These are phyloP conservation scores for Mesitornis unicolor DNA, from an alignment of 2,113 vertebrate species.

Conservation along the genomic window DNA sequence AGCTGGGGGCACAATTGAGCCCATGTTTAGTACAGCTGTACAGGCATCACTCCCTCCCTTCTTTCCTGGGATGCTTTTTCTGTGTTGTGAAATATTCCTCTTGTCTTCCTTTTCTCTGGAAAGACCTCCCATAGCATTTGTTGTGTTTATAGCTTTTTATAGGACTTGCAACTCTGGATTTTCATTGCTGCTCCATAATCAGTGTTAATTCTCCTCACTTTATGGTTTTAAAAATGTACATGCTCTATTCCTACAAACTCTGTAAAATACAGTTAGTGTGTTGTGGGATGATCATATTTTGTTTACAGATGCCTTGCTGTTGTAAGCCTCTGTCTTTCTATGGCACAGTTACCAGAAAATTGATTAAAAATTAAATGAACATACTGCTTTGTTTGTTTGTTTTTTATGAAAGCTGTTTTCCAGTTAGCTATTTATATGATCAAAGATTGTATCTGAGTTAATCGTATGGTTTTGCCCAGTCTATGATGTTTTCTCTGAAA, in stretches of 20 bases:
- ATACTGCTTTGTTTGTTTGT: conserved; percentile 10
- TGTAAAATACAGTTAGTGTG: not conserved
- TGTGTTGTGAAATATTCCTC: not conserved
- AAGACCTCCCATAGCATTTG: not conserved
- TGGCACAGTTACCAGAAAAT: conserved; percentile 35
- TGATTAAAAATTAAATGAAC: conserved; percentile 29
- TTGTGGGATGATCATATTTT: not conserved
- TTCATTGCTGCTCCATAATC: not conserved
- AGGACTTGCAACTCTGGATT: not conserved
- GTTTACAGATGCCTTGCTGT: not conserved
- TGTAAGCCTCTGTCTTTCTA: not conserved
- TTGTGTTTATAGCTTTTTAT: not conserved
- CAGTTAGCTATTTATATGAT: conserved; percentile 22
- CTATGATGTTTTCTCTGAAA: not conserved
- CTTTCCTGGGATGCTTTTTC: not conserved
- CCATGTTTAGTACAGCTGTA: not conserved
- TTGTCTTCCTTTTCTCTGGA: not conserved
- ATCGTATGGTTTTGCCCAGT: not conserved
- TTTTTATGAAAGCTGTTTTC: conserved; percentile 37
- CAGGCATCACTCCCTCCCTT: not conserved
- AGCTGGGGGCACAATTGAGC: not conserved
- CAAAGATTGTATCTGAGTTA: not conserved
- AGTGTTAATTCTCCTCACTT: conserved; percentile 3
- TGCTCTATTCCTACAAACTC: not conserved
- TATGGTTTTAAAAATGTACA: not conserved